These are phyloP conservation scores for Seriola rivoliana DNA, from an alignment of 2,113 vertebrate species.

Conservation along the genomic window DNA sequence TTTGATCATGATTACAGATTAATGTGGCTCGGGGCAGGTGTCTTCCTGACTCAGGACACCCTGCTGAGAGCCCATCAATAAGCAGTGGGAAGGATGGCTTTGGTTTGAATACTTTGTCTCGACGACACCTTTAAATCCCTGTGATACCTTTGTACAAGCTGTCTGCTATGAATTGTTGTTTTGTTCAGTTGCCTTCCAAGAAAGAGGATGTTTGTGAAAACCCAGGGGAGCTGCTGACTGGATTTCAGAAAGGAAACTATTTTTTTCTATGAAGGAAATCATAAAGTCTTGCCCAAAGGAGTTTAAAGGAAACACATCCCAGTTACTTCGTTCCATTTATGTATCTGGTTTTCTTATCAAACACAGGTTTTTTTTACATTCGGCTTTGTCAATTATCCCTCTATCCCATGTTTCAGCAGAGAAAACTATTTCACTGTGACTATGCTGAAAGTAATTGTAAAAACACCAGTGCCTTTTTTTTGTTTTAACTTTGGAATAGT, in stretches of 20 bases:
- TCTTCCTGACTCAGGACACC: slow-evolving; percentile 67
- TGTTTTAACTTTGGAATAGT: slow-evolving; percentile 31
- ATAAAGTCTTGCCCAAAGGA: slow-evolving; percentile 41
- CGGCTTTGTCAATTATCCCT: slow-evolving; percentile 27
- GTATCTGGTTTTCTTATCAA: slow-evolving; percentile 53
- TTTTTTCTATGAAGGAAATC: slow-evolving; percentile 34
- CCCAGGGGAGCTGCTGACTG: slow-evolving; percentile 22
- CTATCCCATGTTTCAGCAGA: slow-evolving; percentile 21
- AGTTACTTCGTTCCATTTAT: slow-evolving; percentile 36
- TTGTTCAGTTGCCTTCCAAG: slow-evolving; percentile 45
- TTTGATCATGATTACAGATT: slow-evolving; percentile 79
- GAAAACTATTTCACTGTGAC: slow-evolving; percentile 24
- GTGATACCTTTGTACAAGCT: slow-evolving; percentile 25
- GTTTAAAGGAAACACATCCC: slow-evolving; percentile 38
- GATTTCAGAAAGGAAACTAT: slow-evolving; percentile 33
- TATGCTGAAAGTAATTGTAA: slow-evolving; percentile 37
- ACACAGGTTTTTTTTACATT: slow-evolving; percentile 47
- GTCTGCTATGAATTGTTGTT: slow-evolving; percentile 50
- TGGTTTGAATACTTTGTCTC: slow-evolving; percentile 43
- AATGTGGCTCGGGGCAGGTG: slow-evolving; percentile 62
- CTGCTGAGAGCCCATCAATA: slow-evolving; percentile 68
- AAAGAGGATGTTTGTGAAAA: slow-evolving; percentile 44
- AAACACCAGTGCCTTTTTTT: slow-evolving; percentile 24
- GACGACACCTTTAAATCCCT: slow-evolving; percentile 35
- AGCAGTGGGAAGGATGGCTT: slow-evolving; percentile 39